Percentiles rank a stretch among this genome's conserved stretches.
Conservation (phyloP, 2,888 invertebrate species). For the Mantis religiosa region DNA sequence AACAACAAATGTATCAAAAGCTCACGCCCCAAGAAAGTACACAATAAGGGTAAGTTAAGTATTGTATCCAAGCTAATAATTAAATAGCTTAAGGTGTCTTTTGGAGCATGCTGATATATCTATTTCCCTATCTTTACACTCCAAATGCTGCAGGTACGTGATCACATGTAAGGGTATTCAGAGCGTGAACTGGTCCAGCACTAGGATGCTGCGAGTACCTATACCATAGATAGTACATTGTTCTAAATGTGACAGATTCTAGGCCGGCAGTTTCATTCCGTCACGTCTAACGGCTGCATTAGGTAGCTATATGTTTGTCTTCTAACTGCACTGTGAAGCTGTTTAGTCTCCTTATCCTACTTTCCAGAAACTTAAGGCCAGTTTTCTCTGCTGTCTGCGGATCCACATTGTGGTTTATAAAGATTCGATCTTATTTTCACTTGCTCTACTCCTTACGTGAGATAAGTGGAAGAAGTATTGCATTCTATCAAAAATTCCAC, state of each 20-base stretch:
- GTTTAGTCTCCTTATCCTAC: too few species aligned
- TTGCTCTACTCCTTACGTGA: too few species aligned
- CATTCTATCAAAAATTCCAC: too few species aligned
- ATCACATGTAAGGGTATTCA: not conserved
- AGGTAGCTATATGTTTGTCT: not conserved
- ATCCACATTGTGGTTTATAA: too few species aligned
- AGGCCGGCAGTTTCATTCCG: not conserved
- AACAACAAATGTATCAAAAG: too few species aligned
- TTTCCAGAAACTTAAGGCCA: too few species aligned
- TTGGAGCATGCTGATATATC: not conserved
- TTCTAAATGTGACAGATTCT: not conserved
- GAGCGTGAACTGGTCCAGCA: not conserved
- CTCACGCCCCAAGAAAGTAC: not conserved
- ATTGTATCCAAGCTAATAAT: not conserved
- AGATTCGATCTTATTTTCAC: too few species aligned
- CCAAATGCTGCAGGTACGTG: not conserved
- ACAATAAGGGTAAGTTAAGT: not conserved
- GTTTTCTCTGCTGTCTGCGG: too few species aligned
- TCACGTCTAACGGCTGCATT: not conserved
- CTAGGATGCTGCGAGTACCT: not conserved
- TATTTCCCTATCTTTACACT: not conserved
- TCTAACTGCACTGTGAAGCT: too few species aligned
- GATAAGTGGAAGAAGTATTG: too few species aligned
- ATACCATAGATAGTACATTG: not conserved
- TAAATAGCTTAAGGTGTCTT: not conserved